These are phyloP conservation scores for Eupristina koningsbergeri DNA, from an alignment of 1,140 invertebrate species.

Conservation along the genomic window DNA sequence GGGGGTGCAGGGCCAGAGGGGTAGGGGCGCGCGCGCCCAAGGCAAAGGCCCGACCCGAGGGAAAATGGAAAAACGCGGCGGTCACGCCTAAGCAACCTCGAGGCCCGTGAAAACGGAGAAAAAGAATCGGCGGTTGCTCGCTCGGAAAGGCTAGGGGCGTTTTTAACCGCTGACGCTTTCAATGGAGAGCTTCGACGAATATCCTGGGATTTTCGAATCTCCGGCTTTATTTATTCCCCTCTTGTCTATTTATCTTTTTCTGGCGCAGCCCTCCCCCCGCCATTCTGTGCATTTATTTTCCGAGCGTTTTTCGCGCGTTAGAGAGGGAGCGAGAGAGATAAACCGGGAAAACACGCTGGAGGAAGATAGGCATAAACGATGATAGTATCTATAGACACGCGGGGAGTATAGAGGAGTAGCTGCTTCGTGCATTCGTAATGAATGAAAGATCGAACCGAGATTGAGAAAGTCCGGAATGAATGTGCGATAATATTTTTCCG, in stretches of 20 bases:
- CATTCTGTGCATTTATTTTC: not conserved
- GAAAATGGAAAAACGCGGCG: slow-evolving; percentile 20
- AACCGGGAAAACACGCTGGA: not conserved
- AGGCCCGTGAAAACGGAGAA: slow-evolving; percentile 10
- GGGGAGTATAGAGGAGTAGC: not conserved
- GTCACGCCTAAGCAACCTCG: slow-evolving; percentile 47
- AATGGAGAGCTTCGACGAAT: slow-evolving; percentile 35
- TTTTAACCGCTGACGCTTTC: slow-evolving; percentile 1
- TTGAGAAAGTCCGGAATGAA: slow-evolving; percentile 16
- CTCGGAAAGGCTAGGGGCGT: not conserved
- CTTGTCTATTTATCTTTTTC: slow-evolving; percentile 35
- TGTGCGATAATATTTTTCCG: slow-evolving; percentile 4
- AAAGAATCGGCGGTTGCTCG: slow-evolving; percentile 26
- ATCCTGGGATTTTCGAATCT: slow-evolving; percentile 33
- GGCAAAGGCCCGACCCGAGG: not conserved
- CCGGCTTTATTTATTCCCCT: slow-evolving; percentile 23
- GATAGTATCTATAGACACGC: not conserved
- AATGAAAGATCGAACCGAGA: not conserved
- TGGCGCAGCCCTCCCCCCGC: not conserved
- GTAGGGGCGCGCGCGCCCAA: not conserved
- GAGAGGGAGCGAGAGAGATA: not conserved
- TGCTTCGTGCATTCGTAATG: slow-evolving; percentile 3
- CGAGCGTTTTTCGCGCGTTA: slow-evolving; percentile 39
- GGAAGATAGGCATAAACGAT: slow-evolving; percentile 10
- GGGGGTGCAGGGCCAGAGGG: not conserved